Conservation (phyloP, 2,797 vertebrate species). For the Hemibagrus guttatus region DNA sequence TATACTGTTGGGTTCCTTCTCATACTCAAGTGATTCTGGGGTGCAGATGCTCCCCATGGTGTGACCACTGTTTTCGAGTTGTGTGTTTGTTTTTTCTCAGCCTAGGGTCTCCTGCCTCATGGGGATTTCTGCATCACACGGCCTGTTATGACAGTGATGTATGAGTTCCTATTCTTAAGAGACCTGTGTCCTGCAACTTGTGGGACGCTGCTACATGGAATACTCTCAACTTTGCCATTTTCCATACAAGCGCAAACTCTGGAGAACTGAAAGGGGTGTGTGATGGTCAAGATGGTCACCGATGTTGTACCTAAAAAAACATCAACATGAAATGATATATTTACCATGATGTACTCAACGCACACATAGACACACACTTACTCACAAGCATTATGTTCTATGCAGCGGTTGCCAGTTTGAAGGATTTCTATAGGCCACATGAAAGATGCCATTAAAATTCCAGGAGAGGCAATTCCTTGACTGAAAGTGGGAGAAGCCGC, state of each 20-base stretch:
- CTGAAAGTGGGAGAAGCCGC: constrained; percentile 39
- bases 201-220: constrained; percentile 34
- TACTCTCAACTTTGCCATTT: constrained; percentile 29
- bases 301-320: neutral
- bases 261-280: constrained; percentile 15
- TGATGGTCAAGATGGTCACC: neutral
- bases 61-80: neutral
- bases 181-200: constrained; percentile 39
- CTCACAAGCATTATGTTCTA: constrained; percentile 3
- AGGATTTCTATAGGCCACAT: constrained; percentile 49
- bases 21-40: neutral
- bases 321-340: constrained; percentile 3
- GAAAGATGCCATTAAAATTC: constrained; percentile 55
- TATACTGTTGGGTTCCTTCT: neutral
- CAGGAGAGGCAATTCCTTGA: constrained; percentile 45
- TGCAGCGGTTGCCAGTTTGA: constrained; percentile 35
- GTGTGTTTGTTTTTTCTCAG: constrained; percentile 5
- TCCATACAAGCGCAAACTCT: constrained; percentile 31
- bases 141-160: constrained; percentile 47
- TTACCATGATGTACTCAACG: constrained; percentile 7
- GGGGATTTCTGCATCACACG: constrained; percentile 21
- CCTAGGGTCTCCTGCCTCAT: constrained; percentile 25
- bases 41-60: neutral
- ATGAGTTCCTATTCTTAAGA: constrained; percentile 40
- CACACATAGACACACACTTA: constrained; percentile 14